Base-by-base conservation (phyloP, 2,113 vertebrate species). In the Caranx melampygus region DNA sequence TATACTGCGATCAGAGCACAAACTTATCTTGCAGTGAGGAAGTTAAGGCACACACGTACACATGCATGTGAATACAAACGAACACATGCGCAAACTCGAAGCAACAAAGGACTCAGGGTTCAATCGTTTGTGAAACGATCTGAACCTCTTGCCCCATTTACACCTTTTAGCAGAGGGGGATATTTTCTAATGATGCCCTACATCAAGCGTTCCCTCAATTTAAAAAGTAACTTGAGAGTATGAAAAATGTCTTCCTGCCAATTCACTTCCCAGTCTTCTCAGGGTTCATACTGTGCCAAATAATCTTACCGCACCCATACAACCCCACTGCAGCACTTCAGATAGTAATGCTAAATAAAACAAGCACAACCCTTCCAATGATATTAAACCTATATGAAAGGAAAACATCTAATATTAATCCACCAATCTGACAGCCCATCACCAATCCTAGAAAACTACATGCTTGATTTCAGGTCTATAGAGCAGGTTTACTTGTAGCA, bases 1-100 rank as follows among this genome's bases (percentile, higher is more conserved):
- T 37, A 63, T 75, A 37, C 67, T 75, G 70, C 6, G 37, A 88
- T 88, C 79, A 86, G 13, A 79, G 68, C n/a, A 54, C 64, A 70
- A 52, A 47, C 64, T 37, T 57, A 63, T 49, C 52, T 78, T 65
- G 40, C 51, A 68, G 47, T 76, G 40, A 47, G 37, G 18, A 35
- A 62, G 55, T 54, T 54, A 11, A 66, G 33, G 15, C 16, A n/a
- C 59, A 62, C 21, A 73, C 33, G 70, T 16, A 33, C 12, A 73
- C 57, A 81, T 26, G 35, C 16, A n/a, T 62, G 21, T 72, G 69
- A 72, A 78, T 54, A 60, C 55, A 62, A 35, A 80, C 34, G 52
- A 26, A 31, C 35, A 14, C 15, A 34, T 0, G 33, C 35, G 63
- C 37, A 67, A 69, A 60, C 49, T 55, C 9, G 3, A 40, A 69